Base-by-base conservation (phyloP, 2,888 invertebrate genomes). In the Pseudococcus jackbeardsleyi region DNA sequence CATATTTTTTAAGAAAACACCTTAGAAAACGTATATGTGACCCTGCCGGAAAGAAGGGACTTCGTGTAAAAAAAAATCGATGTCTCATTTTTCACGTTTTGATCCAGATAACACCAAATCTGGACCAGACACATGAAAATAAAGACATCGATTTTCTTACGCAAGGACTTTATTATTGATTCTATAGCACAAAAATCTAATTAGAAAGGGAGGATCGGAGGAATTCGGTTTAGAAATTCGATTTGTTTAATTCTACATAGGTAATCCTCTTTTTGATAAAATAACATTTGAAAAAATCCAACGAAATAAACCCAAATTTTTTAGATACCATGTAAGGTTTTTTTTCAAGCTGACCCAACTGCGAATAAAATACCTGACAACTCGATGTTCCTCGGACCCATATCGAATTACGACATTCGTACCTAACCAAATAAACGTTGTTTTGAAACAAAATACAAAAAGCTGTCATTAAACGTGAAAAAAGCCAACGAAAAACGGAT, bases 321-420 rank as follows among this genome's bases (percentile, higher is more conserved):
- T n/a, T 54, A n/a, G 6, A n/a, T 5, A 54, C 6, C 9, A 1
- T 0, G 8, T 12, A 3, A 3, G 19, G 9, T 22, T 64, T 64
- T 64, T 64, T 64, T 22, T 64, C 64, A 9, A 19, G 11, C 19
- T 1, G 3, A 22, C 64, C 9, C 22, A 64, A 64, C 22, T 64
- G 22, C 9, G 64, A 22, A 64, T 64, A 64, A 64, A 64, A 59
- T 19, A 64, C 42, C 42, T 33, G 26, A 59, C 0, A 19, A 15
- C 48, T 12, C 11, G 59, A 59, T 1, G 22, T 22, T 19, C 22
- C 12, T 59, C 19, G 64, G 19, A 64, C 64, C 9, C 0, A 64
- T 64, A 64, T 64, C 64, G 64, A 22, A 64, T 64, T 64, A 64
- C 64, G 22, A 64, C 19, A 64, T 64, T 64, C 22, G 64, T 64